Evolutionary conservation across 30 jellyfish, hydroid and myxozoan species (phyloP), one percentile per base, ranked within the genome.

Genomic region (Turritopsis dohrnii): DNA sequence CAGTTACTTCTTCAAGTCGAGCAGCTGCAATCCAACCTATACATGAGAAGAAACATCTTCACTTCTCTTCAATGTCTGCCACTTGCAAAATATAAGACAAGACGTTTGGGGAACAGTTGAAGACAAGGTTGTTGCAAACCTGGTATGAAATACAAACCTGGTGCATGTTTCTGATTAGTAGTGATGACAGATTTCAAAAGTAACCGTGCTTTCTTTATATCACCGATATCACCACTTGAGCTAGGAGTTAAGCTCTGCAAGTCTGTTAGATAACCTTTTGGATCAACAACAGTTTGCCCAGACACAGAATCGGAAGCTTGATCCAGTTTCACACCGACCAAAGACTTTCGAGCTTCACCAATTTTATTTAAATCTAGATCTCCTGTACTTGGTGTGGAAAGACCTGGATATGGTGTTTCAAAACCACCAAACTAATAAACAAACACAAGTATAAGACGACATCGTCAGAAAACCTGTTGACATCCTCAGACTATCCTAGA

Each of bases 21-120:
- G 99, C 99, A 18, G 99, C 99, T 28, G 99, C 99, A 72, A 94
- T 94, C 99, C 99, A 94, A 41, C 99, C 99, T 93, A 24, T 13
- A 41, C 60, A 41, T 18, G 13, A 41, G n/a, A n/a, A n/a, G n/a
- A n/a, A n/a, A n/a, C n/a, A n/a, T n/a, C n/a, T n/a, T n/a, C n/a
- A n/a, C n/a, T n/a, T n/a, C n/a, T n/a, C n/a, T n/a, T n/a, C n/a
- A n/a, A n/a, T n/a, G n/a, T n/a, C n/a, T n/a, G n/a, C n/a, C n/a
- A n/a, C n/a, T n/a, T n/a, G n/a, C n/a, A n/a, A n/a, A n/a, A n/a
- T n/a, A n/a, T n/a, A n/a, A n/a, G n/a, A n/a, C n/a, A n/a, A n/a
- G n/a, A n/a, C n/a, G n/a, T n/a, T n/a, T n/a, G n/a, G n/a, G n/a
- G n/a, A n/a, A n/a, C n/a, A n/a, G n/a, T n/a, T n/a, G n/a, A n/a